Base-by-base conservation (phyloP, 2,113 vertebrate species). In the Macaca mulatta region DNA sequence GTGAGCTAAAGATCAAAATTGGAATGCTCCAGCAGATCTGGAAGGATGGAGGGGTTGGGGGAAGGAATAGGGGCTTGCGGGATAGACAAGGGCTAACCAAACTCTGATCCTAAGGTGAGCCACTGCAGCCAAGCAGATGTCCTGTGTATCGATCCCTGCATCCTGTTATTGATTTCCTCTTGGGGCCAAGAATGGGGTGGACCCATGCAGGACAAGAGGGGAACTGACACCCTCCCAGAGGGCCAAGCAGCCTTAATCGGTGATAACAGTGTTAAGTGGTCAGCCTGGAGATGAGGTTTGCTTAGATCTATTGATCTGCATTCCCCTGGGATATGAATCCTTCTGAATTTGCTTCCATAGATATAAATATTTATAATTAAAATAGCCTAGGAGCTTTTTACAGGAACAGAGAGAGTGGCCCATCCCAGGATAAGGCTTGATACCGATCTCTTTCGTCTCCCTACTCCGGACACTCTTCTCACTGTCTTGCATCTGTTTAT, bases 221-320 rank as follows among this genome's bases (percentile, higher is more conserved):
- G 84, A 97, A 14, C 16, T 1, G 27, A 96, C 90, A 93, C 91
- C 72, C 90, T 95, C 97, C 97, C 97, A 88, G 93, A 78, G 97
- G 98, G 93, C 97, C 96, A 52, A 11, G 5, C 93, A 96, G 72
- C 97, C 97, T 90, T 92, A 69, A 96, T 96, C 59, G 32, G 94
- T 83, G 88, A 92, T 97, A 96, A 88, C 86, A 35, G 97, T 95
- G 98, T 94, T 20, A 30, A 97, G 97, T 92, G 30, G 83, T 86
- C 85, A 97, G 97, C 90, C 96, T 85, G 93, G 95, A 98, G 96
- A 98, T 13, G 22, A 97, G 96, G 97, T 95, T 98, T 81, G 89
- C 81, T 98, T 92, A 92, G 93, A 93, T 61, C 92, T 97, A 96
- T 96, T 98, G 98, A 97, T 98, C 98, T 94, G 1, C 0, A 12